phyloP scores from a whole-genome alignment of 2,113 vertebrate species.

The Leucoraja erinaceus region DNA sequence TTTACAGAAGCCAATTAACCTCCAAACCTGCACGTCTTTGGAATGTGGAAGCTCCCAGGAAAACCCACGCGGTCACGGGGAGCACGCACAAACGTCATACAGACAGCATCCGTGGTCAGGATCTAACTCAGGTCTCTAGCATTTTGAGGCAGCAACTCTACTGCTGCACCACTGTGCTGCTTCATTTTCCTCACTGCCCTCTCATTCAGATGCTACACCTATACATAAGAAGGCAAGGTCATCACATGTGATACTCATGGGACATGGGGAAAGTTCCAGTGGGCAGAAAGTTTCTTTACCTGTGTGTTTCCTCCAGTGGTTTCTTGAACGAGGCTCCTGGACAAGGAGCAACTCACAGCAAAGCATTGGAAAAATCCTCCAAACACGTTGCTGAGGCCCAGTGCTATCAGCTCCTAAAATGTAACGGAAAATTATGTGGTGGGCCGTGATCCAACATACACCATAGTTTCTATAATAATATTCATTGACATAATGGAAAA shows the following conservation, averaged over 20 bases:
- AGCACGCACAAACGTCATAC: no score
- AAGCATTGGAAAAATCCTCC: constrained; percentile 86
- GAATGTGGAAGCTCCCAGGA: no score
- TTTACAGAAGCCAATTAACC: no score
- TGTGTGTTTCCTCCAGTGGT: constrained; percentile 82
- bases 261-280: neutral
- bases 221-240: neutral
- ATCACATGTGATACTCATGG: neutral
- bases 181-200: neutral
- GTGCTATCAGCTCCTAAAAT: constrained; percentile 76
- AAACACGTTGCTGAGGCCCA: constrained; percentile 77
- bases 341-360: constrained; percentile 89
- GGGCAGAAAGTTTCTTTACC: constrained; percentile 52
- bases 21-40: no score
- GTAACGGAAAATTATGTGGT: constrained; percentile 23
- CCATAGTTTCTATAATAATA: neutral
- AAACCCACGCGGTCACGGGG: no score
- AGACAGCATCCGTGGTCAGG: no score
- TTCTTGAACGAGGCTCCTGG: constrained; percentile 80
- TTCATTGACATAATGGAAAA: neutral
- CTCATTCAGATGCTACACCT: neutral
- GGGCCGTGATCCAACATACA: neutral
- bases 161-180: no score
- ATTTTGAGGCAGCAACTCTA: no score
- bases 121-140: no score